Evolutionary conservation across 2,113 vertebrate species (phyloP).

Genomic region (Colaptes auratus): DNA sequence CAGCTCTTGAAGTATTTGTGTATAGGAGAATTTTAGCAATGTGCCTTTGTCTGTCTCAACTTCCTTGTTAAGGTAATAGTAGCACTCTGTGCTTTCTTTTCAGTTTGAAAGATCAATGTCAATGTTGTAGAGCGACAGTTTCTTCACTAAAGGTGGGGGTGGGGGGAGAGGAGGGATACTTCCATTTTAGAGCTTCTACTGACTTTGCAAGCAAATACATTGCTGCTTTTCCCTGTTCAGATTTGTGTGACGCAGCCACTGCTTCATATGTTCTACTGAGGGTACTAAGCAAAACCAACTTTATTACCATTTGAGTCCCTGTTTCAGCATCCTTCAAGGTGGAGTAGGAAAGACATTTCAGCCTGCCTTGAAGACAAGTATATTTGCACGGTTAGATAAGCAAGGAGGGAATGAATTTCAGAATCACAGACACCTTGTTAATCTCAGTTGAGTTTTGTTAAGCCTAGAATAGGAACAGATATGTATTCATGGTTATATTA

Average conservation of each 20-base stretch:
- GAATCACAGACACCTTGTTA: neutral
- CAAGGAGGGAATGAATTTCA: neutral
- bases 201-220: neutral
- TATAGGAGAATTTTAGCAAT: neutral
- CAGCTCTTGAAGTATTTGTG: neutral
- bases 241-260: neutral
- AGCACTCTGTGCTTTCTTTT: neutral
- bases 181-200: no score
- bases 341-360: neutral
- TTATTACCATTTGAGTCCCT: neutral
- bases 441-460: neutral
- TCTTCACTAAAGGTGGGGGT: neutral
- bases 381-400: neutral
- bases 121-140: neutral
- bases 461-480: neutral
- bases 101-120: neutral
- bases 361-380: neutral
- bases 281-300: neutral
- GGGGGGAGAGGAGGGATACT: neutral
- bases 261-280: neutral
- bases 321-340: neutral
- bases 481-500: neutral
- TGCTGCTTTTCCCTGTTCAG: neutral
- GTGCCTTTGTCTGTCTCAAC: neutral
- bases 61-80: neutral